Base-by-base conservation (phyloP, 2,888 invertebrate genomes). In the Muscina levida region DNA sequence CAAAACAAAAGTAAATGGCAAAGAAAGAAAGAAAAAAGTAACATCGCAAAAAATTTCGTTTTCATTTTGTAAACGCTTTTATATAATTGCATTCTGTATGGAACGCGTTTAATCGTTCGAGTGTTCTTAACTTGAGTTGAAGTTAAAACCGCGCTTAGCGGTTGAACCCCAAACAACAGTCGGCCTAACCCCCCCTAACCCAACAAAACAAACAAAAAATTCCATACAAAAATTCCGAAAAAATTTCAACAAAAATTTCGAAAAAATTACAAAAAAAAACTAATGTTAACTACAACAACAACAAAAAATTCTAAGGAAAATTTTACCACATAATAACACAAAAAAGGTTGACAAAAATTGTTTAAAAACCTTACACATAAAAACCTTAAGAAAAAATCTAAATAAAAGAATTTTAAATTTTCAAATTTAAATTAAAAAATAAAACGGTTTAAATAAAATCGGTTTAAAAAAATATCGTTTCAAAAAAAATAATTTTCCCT, bases 81-180 rank as follows among this genome's bases (percentile, higher is more conserved):
- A 88, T 87, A 88, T 88, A 87, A 87, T 86, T 85, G 88, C 83
- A 85, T 85, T 85, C 86, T 84, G 85, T 83, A 84, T 85, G 85
- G 84, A 85, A 85, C 84, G 85, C 85, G 88, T 84, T 88, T 88
- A 88, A 88, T 88, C 88, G 88, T 85, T 84, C 86, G 86, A 86
- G 84, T 84, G 85, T 85, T 85, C 86, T 87, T 86, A 84, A 82
- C 82, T 80, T 76, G 84, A 82, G 81, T 70, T 72, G 79, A 79
- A 84, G 84, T 84, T 79, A 75, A 75, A 31, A 51, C 77, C 42
- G 75, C 42, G 75, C 79, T 75, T 72, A 37, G 56, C 70, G 72
- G 57, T 72, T 71, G 42, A 26, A 26, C n/a, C 31, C 6, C 51
- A 66, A 24, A 44, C 48, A 31, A 51, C n/a, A n/a, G n/a, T n/a